Percentiles rank a stretch among this genome's conserved stretches.
Conservation (phyloP, 2,888 invertebrate species). For the Blastobasis lacticolella region DNA sequence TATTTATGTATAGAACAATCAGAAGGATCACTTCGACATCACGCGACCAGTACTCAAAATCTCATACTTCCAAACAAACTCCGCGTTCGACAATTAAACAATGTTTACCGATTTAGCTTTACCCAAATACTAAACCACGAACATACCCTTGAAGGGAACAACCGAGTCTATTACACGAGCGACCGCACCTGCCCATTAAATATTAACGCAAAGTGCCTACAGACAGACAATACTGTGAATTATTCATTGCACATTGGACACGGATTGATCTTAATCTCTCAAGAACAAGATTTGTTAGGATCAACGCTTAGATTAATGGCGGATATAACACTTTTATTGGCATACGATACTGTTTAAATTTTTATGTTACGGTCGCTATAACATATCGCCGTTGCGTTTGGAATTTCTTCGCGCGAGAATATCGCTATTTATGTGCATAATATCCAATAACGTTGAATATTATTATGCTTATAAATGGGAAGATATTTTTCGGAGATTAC, state of each 20-base stretch:
- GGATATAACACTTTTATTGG: constrained; percentile 24
- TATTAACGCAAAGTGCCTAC: constrained; percentile 29
- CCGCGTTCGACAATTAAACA: too few relatives aligned
- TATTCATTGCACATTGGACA: constrained; percentile 43
- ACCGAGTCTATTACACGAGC: background rate
- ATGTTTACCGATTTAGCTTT: too few relatives aligned
- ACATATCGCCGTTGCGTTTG: constrained; percentile 26
- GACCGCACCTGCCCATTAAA: constrained; percentile 11
- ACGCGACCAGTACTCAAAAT: too few relatives aligned
- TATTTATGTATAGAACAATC: too few relatives aligned
- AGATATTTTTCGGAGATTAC: too few relatives aligned
- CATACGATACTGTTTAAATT: constrained; percentile 35
- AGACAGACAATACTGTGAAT: constrained; percentile 29
- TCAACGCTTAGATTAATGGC: constrained; percentile 42
- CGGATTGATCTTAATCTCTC: constrained; percentile 45
- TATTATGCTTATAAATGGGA: too few relatives aligned
- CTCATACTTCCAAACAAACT: too few relatives aligned
- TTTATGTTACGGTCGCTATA: constrained; percentile 41
- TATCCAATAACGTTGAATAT: too few relatives aligned
- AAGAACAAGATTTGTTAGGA: constrained; percentile 58
- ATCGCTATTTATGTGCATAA: too few relatives aligned
- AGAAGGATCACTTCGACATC: too few relatives aligned
- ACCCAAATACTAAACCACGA: too few relatives aligned
- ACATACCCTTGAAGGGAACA: background rate
- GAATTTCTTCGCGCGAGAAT: too few relatives aligned